These are phyloP conservation scores for Neomicropteryx cornuta DNA, from an alignment of 1,140 invertebrate genomes.

Conservation along the genomic window DNA sequence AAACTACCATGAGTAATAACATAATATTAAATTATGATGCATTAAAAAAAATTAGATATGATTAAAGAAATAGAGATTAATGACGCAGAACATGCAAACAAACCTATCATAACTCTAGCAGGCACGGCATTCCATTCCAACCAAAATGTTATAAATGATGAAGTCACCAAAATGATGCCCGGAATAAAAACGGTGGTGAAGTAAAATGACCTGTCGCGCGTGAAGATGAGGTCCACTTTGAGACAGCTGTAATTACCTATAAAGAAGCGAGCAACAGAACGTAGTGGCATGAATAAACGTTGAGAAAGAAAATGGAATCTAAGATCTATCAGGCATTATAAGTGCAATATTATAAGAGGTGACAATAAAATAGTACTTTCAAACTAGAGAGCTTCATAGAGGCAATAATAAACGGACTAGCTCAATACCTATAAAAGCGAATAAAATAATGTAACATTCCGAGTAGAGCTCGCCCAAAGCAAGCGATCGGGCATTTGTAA, in stretches of 20 bases:
- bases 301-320: neutral
- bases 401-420: no score
- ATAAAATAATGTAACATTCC: no score
- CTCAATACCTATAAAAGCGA: no score
- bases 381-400: no score
- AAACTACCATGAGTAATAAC: no score
- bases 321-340: neutral
- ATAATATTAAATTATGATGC: no score
- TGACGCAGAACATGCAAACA: conserved; percentile 20
- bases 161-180: conserved; percentile 88
- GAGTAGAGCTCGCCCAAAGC: no score
- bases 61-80: no score
- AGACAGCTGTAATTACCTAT: conserved; percentile 91
- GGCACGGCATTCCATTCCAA: conserved; percentile 93
- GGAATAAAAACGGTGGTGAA: conserved; percentile 94
- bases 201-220: conserved; percentile 88
- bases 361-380: no score
- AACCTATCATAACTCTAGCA: conserved; percentile 86
- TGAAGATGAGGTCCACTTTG: conserved; percentile 83
- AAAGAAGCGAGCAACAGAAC: conserved; percentile 36
- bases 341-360: no score
- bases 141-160: conserved; percentile 83
- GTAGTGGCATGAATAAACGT: conserved; percentile 3
- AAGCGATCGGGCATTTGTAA: no score
- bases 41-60: no score